Percentiles rank a stretch among this genome's conserved stretches.
Conservation (phyloP, 2,113 vertebrate species). For the Gobiocypris rarus region DNA sequence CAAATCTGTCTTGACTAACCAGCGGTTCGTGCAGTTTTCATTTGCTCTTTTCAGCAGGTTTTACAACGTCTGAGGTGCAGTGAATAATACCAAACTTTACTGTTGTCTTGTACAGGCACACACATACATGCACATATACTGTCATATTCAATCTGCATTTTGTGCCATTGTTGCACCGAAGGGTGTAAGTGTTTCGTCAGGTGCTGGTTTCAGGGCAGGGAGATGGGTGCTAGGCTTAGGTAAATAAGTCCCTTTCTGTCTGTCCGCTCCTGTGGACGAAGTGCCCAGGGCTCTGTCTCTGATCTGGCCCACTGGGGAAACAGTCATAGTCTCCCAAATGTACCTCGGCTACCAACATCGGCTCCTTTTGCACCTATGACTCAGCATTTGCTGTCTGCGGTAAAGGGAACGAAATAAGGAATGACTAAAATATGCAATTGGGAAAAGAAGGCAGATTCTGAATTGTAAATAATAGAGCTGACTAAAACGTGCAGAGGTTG, state of each 20-base stretch:
- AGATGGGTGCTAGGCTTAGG: slow-evolving; percentile 60
- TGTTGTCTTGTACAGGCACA: not conserved
- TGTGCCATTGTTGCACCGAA: slow-evolving; percentile 66
- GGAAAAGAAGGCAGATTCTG: not conserved
- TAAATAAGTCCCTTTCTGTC: slow-evolving; percentile 66
- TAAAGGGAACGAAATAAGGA: slow-evolving; percentile 16
- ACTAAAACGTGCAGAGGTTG: not conserved
- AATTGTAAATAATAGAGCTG: slow-evolving; percentile 14
- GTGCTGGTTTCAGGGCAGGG: slow-evolving; percentile 62
- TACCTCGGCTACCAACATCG: slow-evolving; percentile 6
- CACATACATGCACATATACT: slow-evolving; percentile 40
- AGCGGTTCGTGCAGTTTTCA: not conserved
- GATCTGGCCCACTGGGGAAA: slow-evolving; percentile 66
- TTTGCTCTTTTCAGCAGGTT: not conserved
- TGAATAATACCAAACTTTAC: slow-evolving; percentile 44
- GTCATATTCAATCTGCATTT: slow-evolving; percentile 52
- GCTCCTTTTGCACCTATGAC: slow-evolving; percentile 30
- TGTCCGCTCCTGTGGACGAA: slow-evolving; percentile 51
- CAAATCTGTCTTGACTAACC: not conserved
- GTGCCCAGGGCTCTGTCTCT: slow-evolving; percentile 67
- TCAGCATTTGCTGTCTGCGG: slow-evolving; percentile 45
- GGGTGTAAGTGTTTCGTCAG: slow-evolving; percentile 77
- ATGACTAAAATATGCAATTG: slow-evolving; percentile 15
- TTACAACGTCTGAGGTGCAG: slow-evolving; percentile 27
- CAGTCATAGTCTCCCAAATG: slow-evolving; percentile 13